Percentiles rank a stretch among this genome's conserved stretches.
Evolutionary conservation across 1,140 invertebrate species (phyloP).

Genomic region (Pseudomyrmex pallidus): DNA sequence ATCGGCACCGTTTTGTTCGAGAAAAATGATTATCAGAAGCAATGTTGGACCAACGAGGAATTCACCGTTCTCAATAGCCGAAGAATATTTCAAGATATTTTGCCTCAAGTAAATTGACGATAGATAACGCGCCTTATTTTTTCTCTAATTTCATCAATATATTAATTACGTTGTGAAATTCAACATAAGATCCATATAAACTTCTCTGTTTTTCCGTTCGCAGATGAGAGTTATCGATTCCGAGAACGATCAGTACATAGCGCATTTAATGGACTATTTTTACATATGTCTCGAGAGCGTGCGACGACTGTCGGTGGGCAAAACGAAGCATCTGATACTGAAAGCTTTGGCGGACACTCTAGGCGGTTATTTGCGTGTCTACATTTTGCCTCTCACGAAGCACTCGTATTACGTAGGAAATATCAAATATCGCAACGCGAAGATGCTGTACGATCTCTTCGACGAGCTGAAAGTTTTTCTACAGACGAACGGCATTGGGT

Average conservation of each 20-base stretch:
- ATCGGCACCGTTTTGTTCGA: constrained; percentile 80
- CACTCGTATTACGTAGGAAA: constrained; percentile 87
- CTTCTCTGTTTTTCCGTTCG: neutral
- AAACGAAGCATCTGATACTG: constrained; percentile 84
- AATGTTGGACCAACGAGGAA: constrained; percentile 80
- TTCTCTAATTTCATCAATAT: neutral
- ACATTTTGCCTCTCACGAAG: constrained; percentile 85
- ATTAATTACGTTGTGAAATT: neutral
- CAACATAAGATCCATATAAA: neutral
- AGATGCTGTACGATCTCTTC: constrained; percentile 85
- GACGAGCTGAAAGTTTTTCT: constrained; percentile 86
- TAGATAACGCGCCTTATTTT: neutral
- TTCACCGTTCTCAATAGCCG: constrained; percentile 76
- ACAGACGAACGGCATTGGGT: constrained; percentile 86
- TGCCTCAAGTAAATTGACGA: constrained; percentile 75
- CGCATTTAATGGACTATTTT: constrained; percentile 85
- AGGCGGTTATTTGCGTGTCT: constrained; percentile 85
- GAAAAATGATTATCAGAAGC: constrained; percentile 69
- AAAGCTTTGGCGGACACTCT: constrained; percentile 86
- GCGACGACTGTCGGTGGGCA: constrained; percentile 79
- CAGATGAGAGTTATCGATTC: constrained; percentile 75
- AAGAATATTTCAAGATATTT: constrained; percentile 78
- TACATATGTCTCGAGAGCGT: constrained; percentile 84
- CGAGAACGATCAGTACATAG: constrained; percentile 77
- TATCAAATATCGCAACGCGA: constrained; percentile 85